Base-by-base conservation (phyloP, 2,888 invertebrate genomes). In the Melieria picta region DNA sequence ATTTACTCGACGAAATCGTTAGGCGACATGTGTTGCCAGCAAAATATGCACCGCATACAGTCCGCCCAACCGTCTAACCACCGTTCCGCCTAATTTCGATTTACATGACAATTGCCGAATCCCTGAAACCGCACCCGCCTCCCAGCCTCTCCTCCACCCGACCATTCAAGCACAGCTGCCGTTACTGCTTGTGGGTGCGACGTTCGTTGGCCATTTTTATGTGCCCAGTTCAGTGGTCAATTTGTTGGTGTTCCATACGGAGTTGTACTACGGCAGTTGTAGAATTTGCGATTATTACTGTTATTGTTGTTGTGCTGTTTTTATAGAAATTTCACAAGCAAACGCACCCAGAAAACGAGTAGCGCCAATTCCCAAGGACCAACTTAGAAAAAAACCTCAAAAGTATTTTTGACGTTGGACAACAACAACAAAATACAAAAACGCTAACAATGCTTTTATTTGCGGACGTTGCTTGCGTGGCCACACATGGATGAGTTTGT, bases 301-400 rank as follows among this genome's bases (percentile, higher is more conserved):
- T 30, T 30, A 30, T 30, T 66, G 55, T 65, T 66, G 58, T 10
- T 65, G 55, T 30, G 30, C 56, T 30, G 55, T 57, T 62, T 11
- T 64, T 73, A 30, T 65, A 9, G 42, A 58, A 52, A 64, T 50
- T 74, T 52, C 43, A 52, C 52, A 52, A 11, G n/a, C 11, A 52
- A 52, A 52, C 52, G 11, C 52, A 30, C 30, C 3, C 3, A 30
- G 10, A 48, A 9, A 13, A 52, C 46, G 7, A 63, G 48, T 11
- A 61, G 45, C 61, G 45, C 45, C 61, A 61, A 62, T 62, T 62
- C 62, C 62, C 16, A 16, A 4, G 46, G 62, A 30, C 48, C 16
- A 62, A 47, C 63, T 48, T 7, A 63, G 16, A 52, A 6, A 52
- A 7, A 9, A 52, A 52, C 9, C 4, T 5, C 11, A 52, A 52